Base-by-base conservation (phyloP, 2,888 invertebrate species). In the Geotrupes spiniger region DNA sequence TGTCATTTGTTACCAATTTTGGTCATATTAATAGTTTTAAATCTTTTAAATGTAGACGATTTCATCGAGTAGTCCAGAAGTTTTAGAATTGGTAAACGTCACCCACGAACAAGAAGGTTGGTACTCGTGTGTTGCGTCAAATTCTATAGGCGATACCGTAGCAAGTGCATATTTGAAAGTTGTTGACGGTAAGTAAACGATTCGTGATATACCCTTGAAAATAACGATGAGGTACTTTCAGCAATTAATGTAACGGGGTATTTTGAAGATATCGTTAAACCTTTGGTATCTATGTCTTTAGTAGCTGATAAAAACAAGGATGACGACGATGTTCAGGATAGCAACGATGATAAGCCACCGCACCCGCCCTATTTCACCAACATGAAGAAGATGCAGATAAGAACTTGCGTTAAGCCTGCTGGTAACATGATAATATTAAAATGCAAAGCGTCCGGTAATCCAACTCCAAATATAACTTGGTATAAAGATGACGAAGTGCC, bases 91-190 rank as follows among this genome's bases (percentile, higher is more conserved):
- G 31, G 77, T 79, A 57, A 97, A 98, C 70, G 92, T 95, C 0
- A 92, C 93, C 0, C 79, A 85, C 56, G 85, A 87, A 15, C 87
- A 95, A 63, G 92, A 92, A 70, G 98, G 97, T 3, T 93, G 93
- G 89, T 98, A 98, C 67, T 90, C 93, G 0, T 99, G 98, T 70
- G 80, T 96, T 1, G 96, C 92, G 1, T 84, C 89, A 27, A 98
- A 97, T 68, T 82, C 84, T 33, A 76, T 96, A 31, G 97, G 97
- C 0, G 82, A 81, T 51, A 82, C 88, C 0, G 79, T 81, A 2
- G 87, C 87, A 42, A 85, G 82, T 59, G 94, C 92, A 36, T 95
- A 91, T 70, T 77, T 96, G 14, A 80, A 81, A 40, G 92, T 96
- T 16, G 78, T 92, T 15, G 85, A 89, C 66, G 81, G 87, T 85